These are phyloP conservation scores for Stratiomys singularior DNA, from an alignment of 2,888 invertebrate genomes.

Conservation along the genomic window DNA sequence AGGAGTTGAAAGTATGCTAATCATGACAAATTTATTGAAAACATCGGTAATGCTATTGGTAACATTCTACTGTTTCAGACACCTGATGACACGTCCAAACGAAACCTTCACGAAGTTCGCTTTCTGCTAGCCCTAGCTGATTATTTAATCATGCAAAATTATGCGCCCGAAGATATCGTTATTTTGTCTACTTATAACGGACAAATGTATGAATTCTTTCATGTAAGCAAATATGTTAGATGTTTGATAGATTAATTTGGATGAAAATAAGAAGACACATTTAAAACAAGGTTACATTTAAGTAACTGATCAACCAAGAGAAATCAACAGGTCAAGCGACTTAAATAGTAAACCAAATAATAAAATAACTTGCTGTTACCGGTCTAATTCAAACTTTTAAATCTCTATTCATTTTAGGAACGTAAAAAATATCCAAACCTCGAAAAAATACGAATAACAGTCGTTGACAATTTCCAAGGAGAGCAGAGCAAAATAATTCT, in stretches of 20 bases:
- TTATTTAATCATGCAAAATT: slow-evolving; percentile 72
- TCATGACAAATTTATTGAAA: not conserved
- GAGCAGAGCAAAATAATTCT: slow-evolving; percentile 83
- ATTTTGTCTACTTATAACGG: slow-evolving; percentile 79
- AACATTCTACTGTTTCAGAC: slow-evolving; percentile 61
- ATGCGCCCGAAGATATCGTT: slow-evolving; percentile 73
- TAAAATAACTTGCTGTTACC: no score
- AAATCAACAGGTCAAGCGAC: not conserved
- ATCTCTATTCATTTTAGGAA: slow-evolving; percentile 55
- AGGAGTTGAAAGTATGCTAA: slow-evolving; percentile 68
- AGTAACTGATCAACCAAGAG: not conserved
- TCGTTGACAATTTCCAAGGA: slow-evolving; percentile 85
- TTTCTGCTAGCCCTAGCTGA: slow-evolving; percentile 72
- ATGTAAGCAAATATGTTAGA: slow-evolving; percentile 49
- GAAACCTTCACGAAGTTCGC: slow-evolving; percentile 73
- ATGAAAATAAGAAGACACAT: not conserved
- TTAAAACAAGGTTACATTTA: not conserved
- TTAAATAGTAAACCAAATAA: no score
- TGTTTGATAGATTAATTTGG: no score
- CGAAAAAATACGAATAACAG: slow-evolving; percentile 70
- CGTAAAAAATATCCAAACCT: slow-evolving; percentile 54
- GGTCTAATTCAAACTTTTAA: not conserved
- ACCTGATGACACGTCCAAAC: slow-evolving; percentile 68
- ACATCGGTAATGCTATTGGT: not conserved
- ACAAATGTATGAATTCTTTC: slow-evolving; percentile 68